phyloP scores from a whole-genome alignment of 2,797 vertebrate genomes.

The Arrhamphus sclerolepis region DNA sequence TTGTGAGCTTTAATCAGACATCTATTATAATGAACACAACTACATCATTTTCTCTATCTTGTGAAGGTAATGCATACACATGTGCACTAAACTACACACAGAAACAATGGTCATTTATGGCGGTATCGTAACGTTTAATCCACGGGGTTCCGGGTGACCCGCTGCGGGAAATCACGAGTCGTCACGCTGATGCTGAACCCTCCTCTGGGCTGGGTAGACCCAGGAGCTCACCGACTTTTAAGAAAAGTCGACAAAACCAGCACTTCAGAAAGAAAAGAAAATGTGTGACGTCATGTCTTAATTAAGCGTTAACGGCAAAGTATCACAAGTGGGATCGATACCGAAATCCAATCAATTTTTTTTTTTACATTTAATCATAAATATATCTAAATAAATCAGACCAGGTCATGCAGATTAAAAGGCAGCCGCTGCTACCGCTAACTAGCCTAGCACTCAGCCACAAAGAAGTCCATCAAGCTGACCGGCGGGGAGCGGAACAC shows the following conservation, averaged over 20 bases:
- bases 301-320: fast-evolving
- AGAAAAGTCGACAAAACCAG: constrained; percentile 1
- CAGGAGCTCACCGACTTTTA: not conserved
- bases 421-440: constrained; percentile 32
- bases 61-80: no score
- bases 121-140: constrained; percentile 3
- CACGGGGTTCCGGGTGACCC: constrained; percentile 13
- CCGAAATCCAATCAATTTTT: not conserved
- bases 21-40: no score
- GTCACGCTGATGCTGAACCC: constrained; percentile 62
- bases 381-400: not conserved
- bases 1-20: no score
- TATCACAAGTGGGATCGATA: fast-evolving
- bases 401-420: not conserved
- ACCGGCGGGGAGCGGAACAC: not conserved
- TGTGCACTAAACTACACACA: no score
- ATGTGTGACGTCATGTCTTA: fast-evolving
- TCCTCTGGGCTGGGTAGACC: not conserved
- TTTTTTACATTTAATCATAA: no score
- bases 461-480: constrained; percentile 51
- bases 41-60: no score
- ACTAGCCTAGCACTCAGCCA: constrained; percentile 64
- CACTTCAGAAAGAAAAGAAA: fast-evolving
- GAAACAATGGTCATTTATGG: not conserved
- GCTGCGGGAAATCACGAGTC: constrained; percentile 67